Evolutionary conservation across 2,888 invertebrate species (phyloP), one percentile per base, ranked within the genome.

Genomic region (Elaeidobius kamerunicus): DNA sequence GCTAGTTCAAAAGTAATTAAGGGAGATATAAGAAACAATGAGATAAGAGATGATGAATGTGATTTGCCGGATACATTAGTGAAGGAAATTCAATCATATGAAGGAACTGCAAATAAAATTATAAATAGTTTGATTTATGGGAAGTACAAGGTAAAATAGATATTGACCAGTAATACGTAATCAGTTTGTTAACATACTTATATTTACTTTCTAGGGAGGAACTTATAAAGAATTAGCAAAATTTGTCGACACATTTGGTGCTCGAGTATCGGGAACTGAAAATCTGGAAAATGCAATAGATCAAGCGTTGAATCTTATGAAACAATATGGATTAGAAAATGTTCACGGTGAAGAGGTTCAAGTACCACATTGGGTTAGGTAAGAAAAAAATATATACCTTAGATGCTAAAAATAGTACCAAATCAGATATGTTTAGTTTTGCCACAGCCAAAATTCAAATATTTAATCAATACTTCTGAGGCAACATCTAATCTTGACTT

Each of bases 341-440:
- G 86, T 90, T 4, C 81, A 83, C 58, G 86, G 85, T 0, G 91
- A 91, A 74, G 70, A 78, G 16, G 83, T 83, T 1, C 63, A 63
- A 34, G 75, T 82, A 6, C 79, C 81, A 1, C 76, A 73, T 61
- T 83, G 82, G 83, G 70, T 78, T 42, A 78, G 80, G 80, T 78
- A 67, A 65, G 56, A 6, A 23, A n/a, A n/a, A n/a, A n/a, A n/a
- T n/a, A n/a, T n/a, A n/a, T n/a, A n/a, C n/a, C n/a, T n/a, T n/a
- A n/a, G n/a, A n/a, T n/a, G n/a, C n/a, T n/a, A n/a, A n/a, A n/a
- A n/a, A n/a, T n/a, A n/a, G n/a, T n/a, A n/a, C n/a, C n/a, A n/a
- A n/a, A n/a, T n/a, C n/a, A n/a, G n/a, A n/a, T n/a, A n/a, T n/a
- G n/a, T n/a, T n/a, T n/a, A n/a, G n/a, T n/a, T n/a, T n/a, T n/a